phyloP scores from a whole-genome alignment of 2,113 vertebrate species.

The Sylvia atricapilla region DNA sequence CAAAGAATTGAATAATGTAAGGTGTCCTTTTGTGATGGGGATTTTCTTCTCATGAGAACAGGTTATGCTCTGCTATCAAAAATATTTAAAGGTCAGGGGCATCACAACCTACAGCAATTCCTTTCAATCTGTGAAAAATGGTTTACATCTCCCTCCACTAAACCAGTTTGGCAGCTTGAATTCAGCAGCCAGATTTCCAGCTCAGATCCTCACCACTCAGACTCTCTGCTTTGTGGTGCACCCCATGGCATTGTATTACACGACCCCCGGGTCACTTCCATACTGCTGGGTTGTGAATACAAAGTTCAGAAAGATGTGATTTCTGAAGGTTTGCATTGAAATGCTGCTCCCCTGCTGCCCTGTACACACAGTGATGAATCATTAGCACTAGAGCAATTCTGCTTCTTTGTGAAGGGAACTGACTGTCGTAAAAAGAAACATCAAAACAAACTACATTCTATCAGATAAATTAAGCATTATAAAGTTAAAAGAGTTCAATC shows the following conservation, averaged over 20 bases:
- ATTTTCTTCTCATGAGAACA: slow-evolving; percentile 16
- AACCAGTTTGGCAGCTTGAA: neutral
- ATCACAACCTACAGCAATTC: neutral
- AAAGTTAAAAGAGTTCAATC: neutral
- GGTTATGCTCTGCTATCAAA: slow-evolving; percentile 6
- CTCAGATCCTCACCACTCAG: neutral
- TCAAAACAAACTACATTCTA: neutral
- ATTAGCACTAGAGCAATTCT: neutral
- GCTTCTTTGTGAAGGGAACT: neutral
- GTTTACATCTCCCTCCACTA: neutral
- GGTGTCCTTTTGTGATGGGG: neutral
- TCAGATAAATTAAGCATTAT: neutral
- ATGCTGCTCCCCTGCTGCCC: neutral
- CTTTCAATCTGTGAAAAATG: slow-evolving; percentile 1
- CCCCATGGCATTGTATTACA: neutral
- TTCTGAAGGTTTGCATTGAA: neutral
- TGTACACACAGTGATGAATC: neutral
- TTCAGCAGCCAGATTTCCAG: neutral
- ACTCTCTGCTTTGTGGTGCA: neutral
- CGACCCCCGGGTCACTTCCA: neutral
- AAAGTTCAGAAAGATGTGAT: neutral
- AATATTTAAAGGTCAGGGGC: slow-evolving; percentile 28
- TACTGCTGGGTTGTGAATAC: neutral
- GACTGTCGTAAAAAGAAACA: neutral
- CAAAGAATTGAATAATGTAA: slow-evolving; percentile 13